Conservation (phyloP, 2,113 vertebrate species). For the Gopherus flavomarginatus region DNA sequence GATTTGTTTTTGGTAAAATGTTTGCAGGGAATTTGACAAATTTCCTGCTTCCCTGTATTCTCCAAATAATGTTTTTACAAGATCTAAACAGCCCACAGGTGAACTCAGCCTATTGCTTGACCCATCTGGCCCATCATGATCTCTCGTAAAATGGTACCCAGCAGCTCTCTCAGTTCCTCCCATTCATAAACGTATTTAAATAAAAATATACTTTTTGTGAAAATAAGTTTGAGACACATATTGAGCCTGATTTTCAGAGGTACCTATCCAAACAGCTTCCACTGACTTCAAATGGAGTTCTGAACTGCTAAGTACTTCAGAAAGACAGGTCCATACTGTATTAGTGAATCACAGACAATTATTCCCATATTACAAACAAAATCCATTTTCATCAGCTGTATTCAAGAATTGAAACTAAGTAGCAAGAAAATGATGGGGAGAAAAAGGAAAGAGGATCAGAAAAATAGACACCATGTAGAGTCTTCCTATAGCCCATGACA, state of each 20-base stretch:
- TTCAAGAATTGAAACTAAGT: not conserved
- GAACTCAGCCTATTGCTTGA: not conserved
- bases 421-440: not conserved
- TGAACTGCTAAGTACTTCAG: not conserved
- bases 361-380: not conserved
- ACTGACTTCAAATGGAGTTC: accelerated
- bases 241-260: not conserved
- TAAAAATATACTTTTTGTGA: not conserved
- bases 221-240: accelerated
- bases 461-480: not conserved
- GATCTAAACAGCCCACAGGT: not conserved
- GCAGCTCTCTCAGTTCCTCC: too few relatives aligned
- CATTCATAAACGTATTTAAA: not conserved
- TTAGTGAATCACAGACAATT: not conserved
- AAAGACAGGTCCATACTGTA: accelerated
- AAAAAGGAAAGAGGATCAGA: not conserved
- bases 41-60: not conserved
- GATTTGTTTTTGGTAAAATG: not conserved
- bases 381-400: not conserved
- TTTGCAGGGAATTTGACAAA: too few relatives aligned
- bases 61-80: not conserved
- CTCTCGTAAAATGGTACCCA: too few relatives aligned
- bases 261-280: too few relatives aligned
- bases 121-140: too few relatives aligned
- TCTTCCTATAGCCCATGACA: not conserved